phyloP scores from a whole-genome alignment of 2,113 vertebrate species.

The Lonchura striata region DNA sequence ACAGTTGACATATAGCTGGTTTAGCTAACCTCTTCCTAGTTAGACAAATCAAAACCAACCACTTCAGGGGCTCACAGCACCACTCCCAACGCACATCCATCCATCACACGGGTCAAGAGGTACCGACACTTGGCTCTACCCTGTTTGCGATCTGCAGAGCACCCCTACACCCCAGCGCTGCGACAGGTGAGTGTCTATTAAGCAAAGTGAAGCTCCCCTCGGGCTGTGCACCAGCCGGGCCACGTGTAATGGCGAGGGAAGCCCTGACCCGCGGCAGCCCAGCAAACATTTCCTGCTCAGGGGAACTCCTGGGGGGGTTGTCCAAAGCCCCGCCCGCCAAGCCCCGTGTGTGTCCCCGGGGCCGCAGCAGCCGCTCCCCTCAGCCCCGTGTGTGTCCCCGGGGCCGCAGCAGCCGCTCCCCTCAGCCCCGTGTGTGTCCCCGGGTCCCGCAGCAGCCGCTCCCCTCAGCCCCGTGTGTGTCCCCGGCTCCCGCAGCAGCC shows the following conservation, averaged over 20 bases:
- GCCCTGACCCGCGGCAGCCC: not conserved
- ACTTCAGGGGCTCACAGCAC: not conserved
- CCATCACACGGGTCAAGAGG: not conserved
- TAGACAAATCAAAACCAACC: not conserved
- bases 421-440: not conserved
- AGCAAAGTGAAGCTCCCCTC: too few relatives aligned
- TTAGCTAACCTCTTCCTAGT: not conserved
- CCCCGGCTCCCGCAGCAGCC: not conserved
- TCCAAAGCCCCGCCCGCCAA: not conserved
- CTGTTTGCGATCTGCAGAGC: not conserved
- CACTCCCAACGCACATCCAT: fast-evolving
- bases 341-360: fast-evolving
- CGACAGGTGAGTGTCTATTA: fast-evolving
- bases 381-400: too few relatives aligned
- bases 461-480: fast-evolving
- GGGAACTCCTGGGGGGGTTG: fast-evolving
- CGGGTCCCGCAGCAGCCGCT: too few relatives aligned
- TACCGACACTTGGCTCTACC: too few relatives aligned
- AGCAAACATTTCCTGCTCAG: fast-evolving
- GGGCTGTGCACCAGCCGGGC: fast-evolving
- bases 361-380: too few relatives aligned
- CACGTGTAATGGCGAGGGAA: fast-evolving
- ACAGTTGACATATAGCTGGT: fast-evolving
- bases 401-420: not conserved
- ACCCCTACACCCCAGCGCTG: fast-evolving